Conservation (phyloP, 2,888 invertebrate species). For the Elegia similella region DNA sequence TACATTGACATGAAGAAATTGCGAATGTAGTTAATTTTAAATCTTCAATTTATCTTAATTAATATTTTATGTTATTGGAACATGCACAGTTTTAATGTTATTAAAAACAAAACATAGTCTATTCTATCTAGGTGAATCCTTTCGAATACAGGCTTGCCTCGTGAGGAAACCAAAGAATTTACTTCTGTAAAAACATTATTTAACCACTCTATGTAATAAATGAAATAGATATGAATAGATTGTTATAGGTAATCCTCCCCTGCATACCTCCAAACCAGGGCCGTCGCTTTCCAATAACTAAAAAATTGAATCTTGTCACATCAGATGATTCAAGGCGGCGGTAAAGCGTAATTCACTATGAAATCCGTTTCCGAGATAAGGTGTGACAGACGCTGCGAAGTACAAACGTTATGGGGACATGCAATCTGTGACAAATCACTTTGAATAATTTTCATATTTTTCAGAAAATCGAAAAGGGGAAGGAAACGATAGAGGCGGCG, state of each 20-base stretch:
- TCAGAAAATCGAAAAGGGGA: conserved; percentile 14
- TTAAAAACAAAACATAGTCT: no score
- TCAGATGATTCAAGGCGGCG: background rate
- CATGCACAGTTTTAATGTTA: no score
- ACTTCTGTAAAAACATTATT: no score
- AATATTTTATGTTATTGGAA: no score
- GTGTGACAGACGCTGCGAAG: conserved; percentile 20
- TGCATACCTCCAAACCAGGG: background rate
- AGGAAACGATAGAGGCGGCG: conserved; percentile 5
- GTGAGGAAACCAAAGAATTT: no score
- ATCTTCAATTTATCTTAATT: no score
- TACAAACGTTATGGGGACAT: conserved; percentile 27
- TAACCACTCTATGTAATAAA: no score
- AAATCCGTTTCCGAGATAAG: conserved; percentile 16
- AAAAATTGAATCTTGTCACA: conserved; percentile 23
- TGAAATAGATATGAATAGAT: no score
- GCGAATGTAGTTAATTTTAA: no score
- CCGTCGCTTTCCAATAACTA: background rate
- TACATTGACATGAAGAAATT: no score
- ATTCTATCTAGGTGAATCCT: no score
- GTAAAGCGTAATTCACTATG: conserved; percentile 12
- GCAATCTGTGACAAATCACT: conserved; percentile 69
- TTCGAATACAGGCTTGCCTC: no score
- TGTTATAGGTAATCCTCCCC: background rate
- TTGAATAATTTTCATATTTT: conserved; percentile 66